Evolutionary conservation across 2,797 vertebrate species (phyloP).

Genomic region (Scarus forsteni): DNA sequence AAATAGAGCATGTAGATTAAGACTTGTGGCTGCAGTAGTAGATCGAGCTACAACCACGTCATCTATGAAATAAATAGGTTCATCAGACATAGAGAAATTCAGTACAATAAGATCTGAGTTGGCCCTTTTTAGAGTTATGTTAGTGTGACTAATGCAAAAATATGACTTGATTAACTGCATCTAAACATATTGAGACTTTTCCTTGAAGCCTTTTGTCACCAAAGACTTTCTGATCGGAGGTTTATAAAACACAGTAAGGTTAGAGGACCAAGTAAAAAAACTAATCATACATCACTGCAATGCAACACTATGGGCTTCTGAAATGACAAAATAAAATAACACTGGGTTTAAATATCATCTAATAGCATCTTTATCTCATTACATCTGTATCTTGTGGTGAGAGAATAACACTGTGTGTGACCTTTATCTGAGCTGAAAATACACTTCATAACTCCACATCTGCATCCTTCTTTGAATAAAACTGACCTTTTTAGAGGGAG

Average conservation of each 20-base stretch:
- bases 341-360: conserved; percentile 19
- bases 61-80: no score
- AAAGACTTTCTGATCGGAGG: background rate
- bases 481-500: conserved; percentile 46
- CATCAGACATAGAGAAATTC: no score
- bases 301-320: conserved; percentile 6
- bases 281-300: background rate
- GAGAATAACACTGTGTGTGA: conserved; percentile 34
- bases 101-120: no score
- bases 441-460: conserved; percentile 46
- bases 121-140: no score
- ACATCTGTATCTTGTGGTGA: background rate
- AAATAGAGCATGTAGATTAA: no score
- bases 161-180: no score
- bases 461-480: conserved; percentile 55
- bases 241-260: background rate
- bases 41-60: no score
- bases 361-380: background rate
- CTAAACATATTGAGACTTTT: no score
- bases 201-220: background rate
- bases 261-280: background rate
- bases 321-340: conserved; percentile 1
- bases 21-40: no score
- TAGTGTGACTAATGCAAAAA: no score
- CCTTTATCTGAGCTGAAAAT: conserved; percentile 54